These are phyloP conservation scores for Sebastes steindachneri DNA, from an alignment of 2,797 vertebrate genomes.

Conservation along the genomic window DNA sequence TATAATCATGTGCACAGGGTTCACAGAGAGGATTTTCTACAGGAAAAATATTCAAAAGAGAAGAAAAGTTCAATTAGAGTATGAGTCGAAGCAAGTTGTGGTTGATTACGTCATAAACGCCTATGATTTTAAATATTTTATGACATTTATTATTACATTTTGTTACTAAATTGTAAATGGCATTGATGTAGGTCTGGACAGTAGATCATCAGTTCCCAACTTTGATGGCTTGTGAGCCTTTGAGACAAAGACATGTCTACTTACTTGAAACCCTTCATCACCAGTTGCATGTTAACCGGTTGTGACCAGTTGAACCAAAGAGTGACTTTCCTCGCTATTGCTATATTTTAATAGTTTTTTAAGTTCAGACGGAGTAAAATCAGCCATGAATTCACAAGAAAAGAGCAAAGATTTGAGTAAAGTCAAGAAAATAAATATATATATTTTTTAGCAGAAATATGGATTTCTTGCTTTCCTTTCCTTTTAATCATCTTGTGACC, in stretches of 20 bases:
- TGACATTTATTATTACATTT: not conserved
- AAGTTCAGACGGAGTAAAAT: not conserved
- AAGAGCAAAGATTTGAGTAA: not conserved
- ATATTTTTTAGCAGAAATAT: not conserved
- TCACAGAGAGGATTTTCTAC: not conserved
- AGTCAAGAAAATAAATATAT: not conserved
- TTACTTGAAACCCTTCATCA: too few relatives aligned
- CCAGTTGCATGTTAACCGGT: not conserved
- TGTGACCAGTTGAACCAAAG: not conserved
- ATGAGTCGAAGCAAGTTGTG: not conserved
- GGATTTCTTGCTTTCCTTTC: not conserved
- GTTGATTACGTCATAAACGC: not conserved
- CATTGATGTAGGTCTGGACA: not conserved
- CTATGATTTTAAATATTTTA: not conserved
- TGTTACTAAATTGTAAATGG: not conserved
- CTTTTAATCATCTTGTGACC: not conserved
- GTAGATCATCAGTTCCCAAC: not conserved
- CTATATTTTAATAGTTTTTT: not conserved
- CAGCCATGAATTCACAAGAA: not conserved
- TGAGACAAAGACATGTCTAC: not conserved
- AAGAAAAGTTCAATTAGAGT: not conserved
- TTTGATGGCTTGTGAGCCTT: not conserved
- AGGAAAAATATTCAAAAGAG: not conserved
- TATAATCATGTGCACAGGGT: constrained; percentile 1
- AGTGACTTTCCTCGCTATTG: not conserved